Base-by-base conservation (phyloP, 2,888 invertebrate species). In the Polydrusus tereticollis region DNA sequence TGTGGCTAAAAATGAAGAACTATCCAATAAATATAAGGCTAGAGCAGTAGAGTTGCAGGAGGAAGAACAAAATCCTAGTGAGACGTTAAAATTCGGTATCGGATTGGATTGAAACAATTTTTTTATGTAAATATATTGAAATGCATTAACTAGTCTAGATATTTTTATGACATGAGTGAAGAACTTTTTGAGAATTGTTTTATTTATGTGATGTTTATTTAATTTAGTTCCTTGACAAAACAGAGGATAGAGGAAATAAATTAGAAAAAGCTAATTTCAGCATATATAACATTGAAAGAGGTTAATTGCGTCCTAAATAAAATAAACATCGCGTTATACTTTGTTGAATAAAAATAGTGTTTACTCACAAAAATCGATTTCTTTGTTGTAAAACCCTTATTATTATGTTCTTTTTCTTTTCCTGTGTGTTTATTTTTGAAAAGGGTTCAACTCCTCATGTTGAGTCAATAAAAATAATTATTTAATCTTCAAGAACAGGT, bases 1-100 rank as follows among this genome's bases (percentile, higher is more conserved):
- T 83, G 92, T 91, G 0, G 90, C 90, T 63, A 91, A 93, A 82
- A 91, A 93, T 84, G 82, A 86, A 58, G 89, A 90, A 67, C 87
- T 94, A 80, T 92, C 94, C 0, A 90, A 93, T 69, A 88, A 89
- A 75, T 96, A 90, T 82, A 93, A 92, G 82, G 87, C 90, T 75
- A 87, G 91, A 74, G 94, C 95, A 0, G 79, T 90, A 47, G 91
- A 91, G 63, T 86, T 95, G 82, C 90, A 94, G 79, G 89, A 91
- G 16, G 92, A 94, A 77, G 81, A 91, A 63, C 38, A 33, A 18
- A 81, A 90, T 83, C 75, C 78, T 1, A 82, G 82, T 68, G 80
- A 84, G 71, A 83, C 84, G 2, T 74, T 89, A 38, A 83, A 84
- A 29, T 89, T 89, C 41, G 71, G 69, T n/a, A 3, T 69, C 1